A percentile compares a stretch with the other conserved stretches of the same genome.
These are phyloP conservation scores for Psylliodes chrysocephalus DNA, from an alignment of 2,888 invertebrate species.

Conservation along the genomic window DNA sequence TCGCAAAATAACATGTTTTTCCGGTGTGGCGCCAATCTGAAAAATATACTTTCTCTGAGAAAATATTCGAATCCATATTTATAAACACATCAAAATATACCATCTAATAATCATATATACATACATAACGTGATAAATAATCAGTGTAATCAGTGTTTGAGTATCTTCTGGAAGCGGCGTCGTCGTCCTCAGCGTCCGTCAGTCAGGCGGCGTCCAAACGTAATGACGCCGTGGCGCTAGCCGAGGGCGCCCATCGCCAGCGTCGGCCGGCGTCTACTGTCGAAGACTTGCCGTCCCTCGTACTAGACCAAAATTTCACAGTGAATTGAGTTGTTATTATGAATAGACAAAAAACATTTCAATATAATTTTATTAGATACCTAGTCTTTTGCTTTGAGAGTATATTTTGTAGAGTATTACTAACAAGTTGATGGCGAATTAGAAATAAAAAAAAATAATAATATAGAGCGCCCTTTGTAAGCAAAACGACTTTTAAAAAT, in stretches of 20 bases:
- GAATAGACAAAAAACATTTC: too few species aligned
- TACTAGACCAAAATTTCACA: neutral
- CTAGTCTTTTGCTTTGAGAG: too few species aligned
- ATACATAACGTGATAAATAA: constrained; percentile 9
- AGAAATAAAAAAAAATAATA: too few species aligned
- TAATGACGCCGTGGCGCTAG: constrained; percentile 54
- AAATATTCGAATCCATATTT: neutral
- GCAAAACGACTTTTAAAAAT: too few species aligned
- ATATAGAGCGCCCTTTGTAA: too few species aligned
- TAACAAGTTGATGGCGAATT: too few species aligned
- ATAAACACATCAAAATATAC: neutral
- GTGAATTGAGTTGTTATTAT: too few species aligned
- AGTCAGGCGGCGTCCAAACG: constrained; percentile 57
- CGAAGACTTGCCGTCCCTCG: constrained; percentile 53
- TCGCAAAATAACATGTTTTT: too few species aligned
- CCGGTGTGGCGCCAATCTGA: too few species aligned
- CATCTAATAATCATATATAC: neutral
- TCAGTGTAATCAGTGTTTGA: constrained; percentile 51
- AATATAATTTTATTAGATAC: too few species aligned
- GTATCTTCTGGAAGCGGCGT: constrained; percentile 17
- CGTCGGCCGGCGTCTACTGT: constrained; percentile 54
- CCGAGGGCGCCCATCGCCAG: constrained; percentile 47
- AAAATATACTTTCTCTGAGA: too few species aligned
- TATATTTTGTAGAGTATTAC: too few species aligned
- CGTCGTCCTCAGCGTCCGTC: constrained; percentile 51